Base-by-base conservation (phyloP, 2,797 vertebrate species). In the Enteromius fasciolatus region DNA sequence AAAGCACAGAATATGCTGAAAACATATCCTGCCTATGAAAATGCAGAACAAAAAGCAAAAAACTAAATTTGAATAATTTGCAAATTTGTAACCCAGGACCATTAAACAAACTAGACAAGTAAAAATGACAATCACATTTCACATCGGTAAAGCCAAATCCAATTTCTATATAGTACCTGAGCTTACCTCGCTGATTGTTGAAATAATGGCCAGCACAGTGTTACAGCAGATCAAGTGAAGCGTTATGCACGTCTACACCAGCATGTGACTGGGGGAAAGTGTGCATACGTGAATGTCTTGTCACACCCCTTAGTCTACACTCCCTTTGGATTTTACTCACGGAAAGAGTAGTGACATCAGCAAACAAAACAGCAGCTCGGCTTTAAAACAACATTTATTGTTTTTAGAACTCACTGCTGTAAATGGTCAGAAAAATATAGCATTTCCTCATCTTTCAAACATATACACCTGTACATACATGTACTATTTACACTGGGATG, bases 391-490 rank as follows among this genome's bases (percentile, higher is more conserved):
- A 70, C 67, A 57, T 82, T 79, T 78, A 73, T 79, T 79, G 68
- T 78, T 76, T 39, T 48, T 20, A 83, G 68, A 46, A 52, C 61
- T 67, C 67, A 28, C 80, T 78, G 36, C 12, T 52, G 68, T 66
- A 74, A 76, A 78, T 75, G 12, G 52, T 67, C 76, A 85, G 54
- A 86, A 78, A 82, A 82, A 79, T 83, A 59, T 36, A 61, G 68
- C 61, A 61, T 69, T 54, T 82, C 52, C 36, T 85, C 48, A 74
- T 82, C 52, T 59, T 25, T 66, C 67, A 54, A 44, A 69, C 74
- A 78, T 83, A 78, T 78, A 83, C 76, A 78, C n/a, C 48, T 79
- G 59, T 84, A 84, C 76, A 79, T 80, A 33, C 36, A 74, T 64
- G 50, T 17, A 74, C 76, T 79, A 84, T 66, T 74, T 67, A 79